Evolutionary conservation across 2,888 invertebrate genomes (phyloP), one percentile per base, ranked within the genome.

Genomic region (Cactoblastis cactorum): DNA sequence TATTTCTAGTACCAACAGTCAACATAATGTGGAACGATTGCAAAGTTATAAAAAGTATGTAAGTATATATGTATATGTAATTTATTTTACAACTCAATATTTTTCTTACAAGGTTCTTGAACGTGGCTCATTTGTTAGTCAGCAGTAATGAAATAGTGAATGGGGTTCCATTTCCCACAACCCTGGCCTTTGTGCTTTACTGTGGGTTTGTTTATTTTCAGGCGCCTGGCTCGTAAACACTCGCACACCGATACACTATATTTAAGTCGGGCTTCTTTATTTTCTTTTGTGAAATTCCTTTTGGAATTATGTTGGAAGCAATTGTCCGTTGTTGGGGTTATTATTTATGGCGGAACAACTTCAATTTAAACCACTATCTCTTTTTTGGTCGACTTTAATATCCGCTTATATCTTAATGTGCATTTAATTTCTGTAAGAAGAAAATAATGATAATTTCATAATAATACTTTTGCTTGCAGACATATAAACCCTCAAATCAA

Each of bases 141-240:
- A 61, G 61, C 64, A 60, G 68, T 73, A 74, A 80, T 77, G 77
- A 80, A 82, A 77, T 68, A 72, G 70, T 71, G 76, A 77, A 77
- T 69, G 71, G 69, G 67, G 64, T 68, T 71, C 71, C 71, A 73
- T 80, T 83, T 79, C 69, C 70, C 67, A 67, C 74, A 74, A 77
- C 73, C 74, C 73, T 72, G 74, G 76, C 75, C 77, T 80, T 80
- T 80, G 77, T 79, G 73, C 75, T 82, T 78, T 78, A 81, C 74
- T 74, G 73, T 71, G 77, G 77, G 83, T 81, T 81, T 83, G 83
- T 85, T 86, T 84, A 85, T 84, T 28, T 83, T 81, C 77, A 70
- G 73, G 77, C 74, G 77, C 71, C 71, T 71, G 80, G 65, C 80
- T 86, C 86, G 80, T 86, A 85, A 85, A 85, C 82, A 84, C 78